These are phyloP conservation scores for Esox lucius DNA, from an alignment of 2,797 vertebrate species.

Conservation along the genomic window DNA sequence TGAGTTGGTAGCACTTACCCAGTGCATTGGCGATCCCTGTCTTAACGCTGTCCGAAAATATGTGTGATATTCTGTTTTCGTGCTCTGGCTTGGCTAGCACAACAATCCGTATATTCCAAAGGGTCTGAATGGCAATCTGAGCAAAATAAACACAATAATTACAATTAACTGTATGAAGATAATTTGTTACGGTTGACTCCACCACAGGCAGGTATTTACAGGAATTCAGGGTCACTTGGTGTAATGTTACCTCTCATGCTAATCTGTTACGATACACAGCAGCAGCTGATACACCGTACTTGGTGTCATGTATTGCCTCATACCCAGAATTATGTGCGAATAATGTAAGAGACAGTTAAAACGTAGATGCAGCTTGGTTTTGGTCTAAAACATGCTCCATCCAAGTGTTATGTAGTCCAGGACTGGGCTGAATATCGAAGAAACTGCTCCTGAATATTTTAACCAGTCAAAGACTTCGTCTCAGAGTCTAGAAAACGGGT, in stretches of 20 bases:
- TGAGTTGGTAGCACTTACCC: conserved; percentile 72
- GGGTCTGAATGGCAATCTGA: conserved; percentile 91
- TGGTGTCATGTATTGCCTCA: background rate
- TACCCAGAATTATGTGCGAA: no score
- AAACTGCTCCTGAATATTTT: background rate
- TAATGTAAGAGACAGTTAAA: no score
- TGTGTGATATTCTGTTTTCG: conserved; percentile 94
- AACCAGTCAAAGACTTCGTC: no score
- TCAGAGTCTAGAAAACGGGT: no score
- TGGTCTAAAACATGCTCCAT: no score
- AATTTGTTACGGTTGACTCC: background rate
- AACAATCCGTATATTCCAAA: conserved; percentile 95
- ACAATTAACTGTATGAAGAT: background rate
- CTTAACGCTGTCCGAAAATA: conserved; percentile 92
- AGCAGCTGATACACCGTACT: background rate
- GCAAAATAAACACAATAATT: background rate
- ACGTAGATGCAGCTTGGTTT: no score
- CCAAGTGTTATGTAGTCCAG: background rate
- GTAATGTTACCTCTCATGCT: background rate
- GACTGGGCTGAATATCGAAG: background rate
- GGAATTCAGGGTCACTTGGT: background rate
- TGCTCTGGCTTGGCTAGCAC: conserved; percentile 94
- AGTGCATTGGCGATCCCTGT: conserved; percentile 96
- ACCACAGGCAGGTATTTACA: background rate
- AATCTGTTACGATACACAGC: background rate